phyloP scores from a whole-genome alignment of 2,113 vertebrate genomes.

The Gadus chalcogrammus region DNA sequence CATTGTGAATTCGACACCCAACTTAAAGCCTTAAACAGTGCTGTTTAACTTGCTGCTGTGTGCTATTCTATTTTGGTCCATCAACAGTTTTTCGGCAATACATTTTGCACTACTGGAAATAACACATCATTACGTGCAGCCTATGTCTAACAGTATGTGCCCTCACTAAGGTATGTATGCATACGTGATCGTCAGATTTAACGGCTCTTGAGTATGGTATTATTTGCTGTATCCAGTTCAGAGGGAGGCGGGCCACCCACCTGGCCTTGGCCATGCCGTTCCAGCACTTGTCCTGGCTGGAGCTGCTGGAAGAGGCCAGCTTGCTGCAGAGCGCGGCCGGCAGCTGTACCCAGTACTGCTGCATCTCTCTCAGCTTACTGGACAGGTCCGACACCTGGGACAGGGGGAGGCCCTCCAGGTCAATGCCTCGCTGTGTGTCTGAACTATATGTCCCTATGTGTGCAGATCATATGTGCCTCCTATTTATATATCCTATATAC shows the following conservation, averaged over 20 bases:
- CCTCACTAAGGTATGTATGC: not conserved
- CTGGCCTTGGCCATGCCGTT: conserved; percentile 85
- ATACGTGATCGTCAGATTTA: conserved; percentile 10
- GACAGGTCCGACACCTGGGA: conserved; percentile 85
- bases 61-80: too few relatives aligned
- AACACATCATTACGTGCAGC: too few relatives aligned
- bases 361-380: conserved; percentile 81
- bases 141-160: too few relatives aligned
- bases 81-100: too few relatives aligned
- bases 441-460: not conserved
- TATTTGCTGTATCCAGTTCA: too few relatives aligned
- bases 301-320: conserved; percentile 66
- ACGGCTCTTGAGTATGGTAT: not conserved
- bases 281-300: conserved; percentile 84
- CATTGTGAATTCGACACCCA: not conserved
- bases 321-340: conserved; percentile 80
- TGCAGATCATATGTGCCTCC: not conserved
- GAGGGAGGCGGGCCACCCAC: conserved; percentile 55
- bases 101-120: too few relatives aligned
- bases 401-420: not conserved
- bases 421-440: not conserved
- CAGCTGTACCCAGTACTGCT: conserved; percentile 86
- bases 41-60: too few relatives aligned
- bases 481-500: too few relatives aligned
- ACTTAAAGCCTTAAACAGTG: too few relatives aligned